phyloP scores from a whole-genome alignment of 2,888 invertebrate species.

The Strigamia crassipes region DNA sequence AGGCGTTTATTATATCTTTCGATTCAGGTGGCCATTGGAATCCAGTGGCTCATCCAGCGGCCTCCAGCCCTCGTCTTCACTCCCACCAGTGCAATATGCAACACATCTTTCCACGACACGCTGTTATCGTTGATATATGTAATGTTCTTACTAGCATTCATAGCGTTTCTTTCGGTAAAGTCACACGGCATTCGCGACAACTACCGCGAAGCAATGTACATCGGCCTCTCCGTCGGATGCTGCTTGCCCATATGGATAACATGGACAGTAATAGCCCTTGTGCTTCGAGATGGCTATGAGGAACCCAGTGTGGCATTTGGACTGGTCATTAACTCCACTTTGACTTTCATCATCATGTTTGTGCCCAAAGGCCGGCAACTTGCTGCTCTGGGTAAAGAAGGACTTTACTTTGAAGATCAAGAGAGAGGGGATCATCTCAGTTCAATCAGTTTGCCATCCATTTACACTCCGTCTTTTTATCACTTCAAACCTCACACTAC shows the following conservation, averaged over 20 bases:
- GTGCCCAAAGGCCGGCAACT: conserved; percentile 85
- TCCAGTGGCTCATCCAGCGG: conserved; percentile 59
- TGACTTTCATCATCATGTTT: conserved; percentile 91
- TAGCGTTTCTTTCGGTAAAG: conserved; percentile 80
- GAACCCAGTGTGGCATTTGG: conserved; percentile 87
- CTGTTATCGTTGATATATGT: conserved; percentile 80
- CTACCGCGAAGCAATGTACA: conserved; percentile 89
- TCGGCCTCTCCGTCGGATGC: conserved; percentile 83
- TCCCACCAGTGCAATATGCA: conserved; percentile 54
- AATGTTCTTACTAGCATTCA: conserved; percentile 80
- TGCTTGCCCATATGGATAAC: conserved; percentile 84
- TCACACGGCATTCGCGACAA: conserved; percentile 86
- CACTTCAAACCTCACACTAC: conserved; percentile 75
- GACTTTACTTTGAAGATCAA: conserved; percentile 74
- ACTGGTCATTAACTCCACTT: conserved; percentile 78
- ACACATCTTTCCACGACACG: conserved; percentile 61
- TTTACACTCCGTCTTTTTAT: conserved; percentile 89
- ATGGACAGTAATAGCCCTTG: conserved; percentile 77
- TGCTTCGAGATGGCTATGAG: conserved; percentile 68
- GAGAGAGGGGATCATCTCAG: conserved; percentile 47
- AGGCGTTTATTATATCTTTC: background rate
- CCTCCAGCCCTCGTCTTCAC: conserved; percentile 56
- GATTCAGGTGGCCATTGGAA: conserved; percentile 58
- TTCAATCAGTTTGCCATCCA: conserved; percentile 63
- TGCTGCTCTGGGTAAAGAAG: conserved; percentile 89